Base-by-base conservation (phyloP, 1,140 invertebrate species). In the Drosophila sturtevanti region DNA sequence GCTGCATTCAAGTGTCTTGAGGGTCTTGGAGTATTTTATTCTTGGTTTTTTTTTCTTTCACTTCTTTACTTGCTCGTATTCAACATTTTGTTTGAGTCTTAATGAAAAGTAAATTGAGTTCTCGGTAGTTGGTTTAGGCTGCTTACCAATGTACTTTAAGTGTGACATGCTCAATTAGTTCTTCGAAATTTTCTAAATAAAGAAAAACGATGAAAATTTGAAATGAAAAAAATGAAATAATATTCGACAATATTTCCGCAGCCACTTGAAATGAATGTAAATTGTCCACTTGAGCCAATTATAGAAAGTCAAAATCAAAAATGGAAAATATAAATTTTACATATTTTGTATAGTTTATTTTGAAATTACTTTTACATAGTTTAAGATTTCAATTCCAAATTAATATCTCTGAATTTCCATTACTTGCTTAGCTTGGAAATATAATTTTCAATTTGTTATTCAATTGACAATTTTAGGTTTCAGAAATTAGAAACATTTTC, bases 61-160 rank as follows among this genome's bases (percentile, higher is more conserved):
- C 27, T 31, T 31, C 27, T 31, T 31, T 31, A 31, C 27, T 31
- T 31, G 27, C 27, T 31, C 27, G 27, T 31, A 6, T 31, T 31
- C 27, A 31, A 31, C 27, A 31, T 31, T 54, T 38, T 56, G 22
- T 27, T 64, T 22, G 11, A 34, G 55, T 56, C 64, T 63, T 63
- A 69, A 77, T 73, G 81, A 72, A 77, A 79, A 81, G 75, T 79
- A 86, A 86, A 86, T 86, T 86, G 82, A 86, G 75, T 82, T 86
- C 81, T 86, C 64, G 82, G 77, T 81, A 81, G 63, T 75, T 34
- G 41, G 70, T 38, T 64, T 48, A 51, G 48, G 35, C 35, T 63
- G 55, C 16, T 51, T 60, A 62, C 44, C n/a, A 54, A 67, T 66
- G 60, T 18, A 24, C 76, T 76, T 67, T 77, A 59, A 77, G 41